These are phyloP conservation scores for Bungarus multicinctus DNA, from an alignment of 2,113 vertebrate species.

Conservation along the genomic window DNA sequence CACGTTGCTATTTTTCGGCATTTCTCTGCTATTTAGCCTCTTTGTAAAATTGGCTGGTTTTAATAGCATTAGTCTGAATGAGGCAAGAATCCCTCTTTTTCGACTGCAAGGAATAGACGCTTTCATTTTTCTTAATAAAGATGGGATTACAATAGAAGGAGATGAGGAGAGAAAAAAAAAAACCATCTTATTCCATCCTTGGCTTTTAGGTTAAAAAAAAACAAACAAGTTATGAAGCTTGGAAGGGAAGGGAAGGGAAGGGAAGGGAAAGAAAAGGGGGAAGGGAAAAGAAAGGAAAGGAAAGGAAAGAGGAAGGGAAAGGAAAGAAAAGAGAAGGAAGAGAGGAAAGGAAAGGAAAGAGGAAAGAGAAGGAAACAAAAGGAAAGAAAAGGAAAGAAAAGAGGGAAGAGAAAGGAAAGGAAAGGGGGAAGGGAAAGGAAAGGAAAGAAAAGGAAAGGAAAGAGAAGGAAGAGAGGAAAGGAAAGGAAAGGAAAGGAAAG, in stretches of 20 bases:
- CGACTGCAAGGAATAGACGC: background rate
- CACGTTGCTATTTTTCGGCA: rapidly evolving
- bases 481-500: too few relatives aligned
- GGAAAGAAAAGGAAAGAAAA: too few relatives aligned
- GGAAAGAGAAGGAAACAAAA: too few relatives aligned
- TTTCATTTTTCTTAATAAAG: background rate
- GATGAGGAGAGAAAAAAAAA: background rate
- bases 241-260: background rate
- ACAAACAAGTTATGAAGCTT: background rate
- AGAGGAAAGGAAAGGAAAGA: too few relatives aligned
- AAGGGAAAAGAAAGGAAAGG: rapidly evolving
- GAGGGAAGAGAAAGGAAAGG: too few relatives aligned
- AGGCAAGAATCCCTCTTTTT: background rate
- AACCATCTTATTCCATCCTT: background rate
- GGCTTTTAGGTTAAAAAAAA: too few relatives aligned
- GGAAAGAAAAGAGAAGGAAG: too few relatives aligned
- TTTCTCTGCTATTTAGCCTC: background rate
- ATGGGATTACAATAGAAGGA: background rate
- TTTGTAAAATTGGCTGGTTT: background rate
- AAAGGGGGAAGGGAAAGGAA: background rate
- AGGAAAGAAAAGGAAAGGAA: too few relatives aligned
- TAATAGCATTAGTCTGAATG: background rate
- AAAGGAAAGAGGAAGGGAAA: background rate
- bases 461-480: background rate
- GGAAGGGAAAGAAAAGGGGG: rapidly evolving